A percentile compares a stretch with the other conserved stretches of the same genome.
phyloP scores from a whole-genome alignment of 2,113 vertebrate species.

The Bothrops jararaca region DNA sequence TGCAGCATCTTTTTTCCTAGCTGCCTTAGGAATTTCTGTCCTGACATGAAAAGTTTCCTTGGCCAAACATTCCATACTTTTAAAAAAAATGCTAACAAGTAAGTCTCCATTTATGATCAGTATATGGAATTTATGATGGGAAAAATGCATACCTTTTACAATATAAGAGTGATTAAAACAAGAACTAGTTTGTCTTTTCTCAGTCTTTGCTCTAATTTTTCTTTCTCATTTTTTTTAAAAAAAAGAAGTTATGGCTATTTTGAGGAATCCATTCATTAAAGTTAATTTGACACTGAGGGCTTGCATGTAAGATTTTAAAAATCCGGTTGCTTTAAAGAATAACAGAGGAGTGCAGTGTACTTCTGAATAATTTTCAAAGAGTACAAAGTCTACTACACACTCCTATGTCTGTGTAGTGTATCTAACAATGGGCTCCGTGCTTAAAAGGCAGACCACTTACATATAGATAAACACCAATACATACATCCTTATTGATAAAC shows the following conservation, averaged over 20 bases:
- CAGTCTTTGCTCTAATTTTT: background rate
- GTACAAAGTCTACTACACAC: background rate
- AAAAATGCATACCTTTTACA: background rate
- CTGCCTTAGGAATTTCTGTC: too few relatives aligned
- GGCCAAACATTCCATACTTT: conserved; percentile 23
- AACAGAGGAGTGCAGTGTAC: too few relatives aligned
- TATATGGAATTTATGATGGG: conserved; percentile 12
- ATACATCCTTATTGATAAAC: background rate
- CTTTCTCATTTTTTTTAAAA: background rate
- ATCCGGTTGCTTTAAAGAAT: background rate
- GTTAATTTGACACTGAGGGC: background rate
- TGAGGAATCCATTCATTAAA: background rate
- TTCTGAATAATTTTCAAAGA: too few relatives aligned
- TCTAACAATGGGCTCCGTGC: background rate
- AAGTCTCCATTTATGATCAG: background rate
- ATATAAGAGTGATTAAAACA: background rate
- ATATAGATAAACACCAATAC: background rate
- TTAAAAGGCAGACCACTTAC: background rate
- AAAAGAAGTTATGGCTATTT: background rate
- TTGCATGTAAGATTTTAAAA: background rate
- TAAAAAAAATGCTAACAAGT: conserved; percentile 16
- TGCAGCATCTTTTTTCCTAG: conserved; percentile 3
- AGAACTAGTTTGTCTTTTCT: conserved; percentile 12
- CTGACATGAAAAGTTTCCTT: conserved; percentile 25
- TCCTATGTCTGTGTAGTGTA: background rate